These are phyloP conservation scores for Clarias batrachus DNA, from an alignment of 2,113 vertebrate genomes.

Conservation along the genomic window DNA sequence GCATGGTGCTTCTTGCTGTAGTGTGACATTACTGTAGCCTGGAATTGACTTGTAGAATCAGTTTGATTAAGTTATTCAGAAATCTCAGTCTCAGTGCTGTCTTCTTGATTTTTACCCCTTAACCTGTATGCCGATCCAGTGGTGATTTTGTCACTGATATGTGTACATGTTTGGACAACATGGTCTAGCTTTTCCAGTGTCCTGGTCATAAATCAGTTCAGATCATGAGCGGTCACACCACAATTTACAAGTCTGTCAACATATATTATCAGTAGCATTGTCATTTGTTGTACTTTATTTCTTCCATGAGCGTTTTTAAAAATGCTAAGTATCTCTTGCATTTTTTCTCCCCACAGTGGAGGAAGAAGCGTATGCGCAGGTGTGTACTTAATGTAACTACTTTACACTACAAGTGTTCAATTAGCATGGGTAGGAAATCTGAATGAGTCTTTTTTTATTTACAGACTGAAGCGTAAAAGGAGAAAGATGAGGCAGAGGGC, in stretches of 20 bases:
- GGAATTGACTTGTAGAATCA: neutral
- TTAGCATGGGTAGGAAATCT: neutral
- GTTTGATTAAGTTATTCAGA: neutral
- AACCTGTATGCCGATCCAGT: no score
- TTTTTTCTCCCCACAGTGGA: conserved; percentile 71
- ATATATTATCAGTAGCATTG: neutral
- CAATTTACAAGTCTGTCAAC: neutral
- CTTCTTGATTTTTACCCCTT: neutral
- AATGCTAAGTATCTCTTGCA: neutral
- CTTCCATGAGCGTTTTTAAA: neutral
- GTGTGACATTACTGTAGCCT: neutral
- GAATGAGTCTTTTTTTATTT: no score
- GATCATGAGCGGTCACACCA: no score
- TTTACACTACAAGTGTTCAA: neutral
- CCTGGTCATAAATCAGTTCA: neutral
- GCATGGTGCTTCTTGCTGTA: neutral
- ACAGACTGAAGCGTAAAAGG: conserved; percentile 92
- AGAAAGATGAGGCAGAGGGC: conserved; percentile 97
- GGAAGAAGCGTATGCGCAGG: conserved; percentile 97
- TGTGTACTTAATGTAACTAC: conserved; percentile 43
- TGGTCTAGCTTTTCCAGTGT: no score
- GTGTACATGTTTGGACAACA: neutral
- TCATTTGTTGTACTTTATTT: neutral
- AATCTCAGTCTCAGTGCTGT: neutral
- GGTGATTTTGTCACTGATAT: neutral